These are phyloP conservation scores for Amphiura filiformis DNA, from an alignment of 35 echinoderm and acorn worm species.

Conservation along the genomic window DNA sequence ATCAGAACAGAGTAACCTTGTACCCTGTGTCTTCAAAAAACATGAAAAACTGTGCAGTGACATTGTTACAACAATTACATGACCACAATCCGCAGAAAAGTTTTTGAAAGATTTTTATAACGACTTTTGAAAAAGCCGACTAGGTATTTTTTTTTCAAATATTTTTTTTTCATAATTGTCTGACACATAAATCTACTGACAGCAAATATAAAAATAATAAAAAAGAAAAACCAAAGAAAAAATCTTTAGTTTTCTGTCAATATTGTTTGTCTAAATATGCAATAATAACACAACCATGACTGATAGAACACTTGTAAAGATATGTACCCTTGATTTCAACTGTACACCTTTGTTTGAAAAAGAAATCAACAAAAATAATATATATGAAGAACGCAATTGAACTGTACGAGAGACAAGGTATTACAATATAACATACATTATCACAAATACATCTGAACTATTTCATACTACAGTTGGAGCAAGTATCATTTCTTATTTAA, in stretches of 20 bases:
- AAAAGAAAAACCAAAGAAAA: constrained; percentile 15
- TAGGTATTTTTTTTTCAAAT: background rate
- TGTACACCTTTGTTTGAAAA: background rate
- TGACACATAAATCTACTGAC: constrained; percentile 5
- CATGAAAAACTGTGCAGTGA: constrained; percentile 2
- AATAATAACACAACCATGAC: background rate
- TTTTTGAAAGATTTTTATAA: background rate
- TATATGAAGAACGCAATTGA: background rate
- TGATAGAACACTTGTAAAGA: background rate
- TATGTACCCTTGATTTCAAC: background rate
- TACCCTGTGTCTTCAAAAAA: too few species aligned
- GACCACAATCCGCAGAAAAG: background rate
- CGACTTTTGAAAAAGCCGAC: background rate
- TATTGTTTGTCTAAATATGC: background rate
- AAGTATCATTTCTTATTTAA: background rate
- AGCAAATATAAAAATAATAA: constrained; percentile 16
- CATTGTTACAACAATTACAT: background rate
- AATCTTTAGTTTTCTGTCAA: background rate
- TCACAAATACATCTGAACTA: background rate
- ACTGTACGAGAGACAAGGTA: background rate
- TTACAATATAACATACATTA: constrained; percentile 1
- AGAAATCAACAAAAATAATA: background rate
- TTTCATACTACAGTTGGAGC: constrained; percentile 10
- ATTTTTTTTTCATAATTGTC: background rate
- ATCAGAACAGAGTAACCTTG: too few species aligned